phyloP scores from a whole-genome alignment of 2,797 vertebrate genomes.

The Pteropus rufus region DNA sequence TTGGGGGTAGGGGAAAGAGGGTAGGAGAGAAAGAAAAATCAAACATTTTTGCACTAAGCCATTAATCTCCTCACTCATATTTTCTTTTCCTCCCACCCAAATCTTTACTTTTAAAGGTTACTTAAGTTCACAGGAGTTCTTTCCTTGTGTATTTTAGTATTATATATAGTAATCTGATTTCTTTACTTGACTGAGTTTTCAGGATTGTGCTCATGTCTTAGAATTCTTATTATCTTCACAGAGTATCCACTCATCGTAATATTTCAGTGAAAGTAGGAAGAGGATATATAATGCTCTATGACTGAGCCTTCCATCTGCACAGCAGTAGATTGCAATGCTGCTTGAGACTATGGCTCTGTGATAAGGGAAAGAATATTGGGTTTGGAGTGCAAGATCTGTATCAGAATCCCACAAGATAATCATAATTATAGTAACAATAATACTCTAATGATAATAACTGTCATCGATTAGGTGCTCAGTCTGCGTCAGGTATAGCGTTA shows the following conservation, averaged over 20 bases:
- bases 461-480: neutral
- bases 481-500: neutral
- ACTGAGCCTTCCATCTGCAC: neutral
- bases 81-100: neutral
- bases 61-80: neutral
- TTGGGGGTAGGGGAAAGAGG: neutral
- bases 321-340: neutral
- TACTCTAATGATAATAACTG: neutral
- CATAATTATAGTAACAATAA: neutral
- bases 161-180: neutral
- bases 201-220: neutral
- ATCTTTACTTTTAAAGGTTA: neutral
- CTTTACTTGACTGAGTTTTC: neutral
- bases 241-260: neutral
- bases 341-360: accelerated
- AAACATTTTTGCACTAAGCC: neutral
- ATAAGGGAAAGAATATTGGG: neutral
- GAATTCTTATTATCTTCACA: neutral
- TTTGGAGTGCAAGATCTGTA: neutral
- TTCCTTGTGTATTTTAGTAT: neutral
- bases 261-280: neutral
- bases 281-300: accelerated
- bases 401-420: neutral
- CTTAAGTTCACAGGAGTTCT: neutral
- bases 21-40: neutral